Percentiles rank a stretch among this genome's conserved stretches.
Evolutionary conservation across 2,113 vertebrate species (phyloP).

Genomic region (Notiomystis cincta): DNA sequence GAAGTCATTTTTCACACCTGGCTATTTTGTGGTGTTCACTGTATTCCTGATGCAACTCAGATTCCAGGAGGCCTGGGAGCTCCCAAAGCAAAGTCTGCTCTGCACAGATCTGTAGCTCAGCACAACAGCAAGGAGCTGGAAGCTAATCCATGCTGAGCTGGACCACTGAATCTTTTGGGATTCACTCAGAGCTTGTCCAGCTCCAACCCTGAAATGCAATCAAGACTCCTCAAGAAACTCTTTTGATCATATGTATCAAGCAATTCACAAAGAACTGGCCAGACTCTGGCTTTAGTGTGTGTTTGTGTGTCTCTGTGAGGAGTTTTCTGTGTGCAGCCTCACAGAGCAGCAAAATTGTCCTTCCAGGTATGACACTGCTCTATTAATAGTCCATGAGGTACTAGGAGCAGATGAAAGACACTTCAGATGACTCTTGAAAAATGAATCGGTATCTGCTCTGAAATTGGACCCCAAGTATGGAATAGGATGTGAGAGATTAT

Average conservation of each 20-base stretch:
- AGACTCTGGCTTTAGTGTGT: not conserved
- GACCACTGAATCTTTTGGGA: not conserved
- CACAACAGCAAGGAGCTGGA: not conserved
- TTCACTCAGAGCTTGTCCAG: not conserved
- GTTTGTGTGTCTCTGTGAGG: not conserved
- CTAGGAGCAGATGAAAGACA: not conserved
- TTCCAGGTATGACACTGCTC: conserved; percentile 19
- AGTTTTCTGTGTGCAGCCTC: not conserved
- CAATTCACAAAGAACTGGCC: not conserved
- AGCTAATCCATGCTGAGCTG: not conserved
- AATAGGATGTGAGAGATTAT: conserved; percentile 20
- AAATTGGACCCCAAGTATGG: not conserved
- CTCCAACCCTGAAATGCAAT: not conserved
- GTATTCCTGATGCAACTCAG: not conserved
- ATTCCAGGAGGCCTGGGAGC: not conserved
- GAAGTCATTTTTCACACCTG: not conserved
- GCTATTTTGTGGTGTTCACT: not conserved
- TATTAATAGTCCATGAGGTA: conserved; percentile 41
- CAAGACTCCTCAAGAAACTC: not conserved
- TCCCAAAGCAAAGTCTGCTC: not conserved
- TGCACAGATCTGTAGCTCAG: not conserved
- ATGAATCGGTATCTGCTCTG: not conserved
- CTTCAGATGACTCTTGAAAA: conserved; percentile 43
- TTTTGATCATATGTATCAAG: not conserved
- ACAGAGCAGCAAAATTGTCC: not conserved